phyloP scores from a whole-genome alignment of 1,140 invertebrate genomes.

The Drosophila persimilis region DNA sequence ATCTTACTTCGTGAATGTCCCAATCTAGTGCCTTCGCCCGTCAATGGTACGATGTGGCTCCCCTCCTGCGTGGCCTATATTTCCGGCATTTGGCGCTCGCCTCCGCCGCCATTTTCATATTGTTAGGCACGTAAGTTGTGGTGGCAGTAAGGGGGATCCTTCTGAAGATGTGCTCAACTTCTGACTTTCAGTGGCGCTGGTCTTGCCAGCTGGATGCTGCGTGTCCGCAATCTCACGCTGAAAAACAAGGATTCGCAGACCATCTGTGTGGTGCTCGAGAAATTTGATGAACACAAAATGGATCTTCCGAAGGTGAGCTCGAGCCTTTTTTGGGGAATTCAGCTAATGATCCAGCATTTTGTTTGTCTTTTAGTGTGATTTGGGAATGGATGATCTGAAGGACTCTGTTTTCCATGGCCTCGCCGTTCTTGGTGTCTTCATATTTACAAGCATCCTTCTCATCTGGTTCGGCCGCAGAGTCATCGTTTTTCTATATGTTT shows the following conservation, averaged over 20 bases:
- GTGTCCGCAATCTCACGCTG: slow-evolving; percentile 7
- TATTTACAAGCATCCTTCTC: slow-evolving; percentile 33
- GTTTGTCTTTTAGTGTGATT: slow-evolving; percentile 8
- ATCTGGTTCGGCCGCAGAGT: slow-evolving; percentile 16
- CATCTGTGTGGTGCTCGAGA: slow-evolving; percentile 23
- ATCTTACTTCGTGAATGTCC: not conserved
- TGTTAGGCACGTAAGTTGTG: too few relatives aligned
- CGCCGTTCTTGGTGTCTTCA: slow-evolving; percentile 4
- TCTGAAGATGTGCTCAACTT: not conserved
- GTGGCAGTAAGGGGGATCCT: not conserved
- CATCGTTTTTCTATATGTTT: not conserved
- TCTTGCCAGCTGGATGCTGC: slow-evolving; percentile 46
- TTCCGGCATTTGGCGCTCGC: too few relatives aligned
- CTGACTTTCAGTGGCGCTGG: slow-evolving; percentile 17
- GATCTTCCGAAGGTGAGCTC: not conserved
- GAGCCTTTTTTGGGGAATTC: fast-evolving
- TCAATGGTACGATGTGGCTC: too few relatives aligned
- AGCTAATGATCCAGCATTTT: too few relatives aligned
- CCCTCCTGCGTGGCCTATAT: too few relatives aligned
- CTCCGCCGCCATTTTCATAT: too few relatives aligned
- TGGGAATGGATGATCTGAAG: not conserved
- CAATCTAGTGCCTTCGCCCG: too few relatives aligned
- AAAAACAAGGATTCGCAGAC: fast-evolving
- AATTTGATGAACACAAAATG: too few relatives aligned
- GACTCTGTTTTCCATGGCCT: slow-evolving; percentile 17